Evolutionary conservation across 2,113 vertebrate species (phyloP), one percentile per base, ranked within the genome.

Genomic region (Tonatia bakeri): DNA sequence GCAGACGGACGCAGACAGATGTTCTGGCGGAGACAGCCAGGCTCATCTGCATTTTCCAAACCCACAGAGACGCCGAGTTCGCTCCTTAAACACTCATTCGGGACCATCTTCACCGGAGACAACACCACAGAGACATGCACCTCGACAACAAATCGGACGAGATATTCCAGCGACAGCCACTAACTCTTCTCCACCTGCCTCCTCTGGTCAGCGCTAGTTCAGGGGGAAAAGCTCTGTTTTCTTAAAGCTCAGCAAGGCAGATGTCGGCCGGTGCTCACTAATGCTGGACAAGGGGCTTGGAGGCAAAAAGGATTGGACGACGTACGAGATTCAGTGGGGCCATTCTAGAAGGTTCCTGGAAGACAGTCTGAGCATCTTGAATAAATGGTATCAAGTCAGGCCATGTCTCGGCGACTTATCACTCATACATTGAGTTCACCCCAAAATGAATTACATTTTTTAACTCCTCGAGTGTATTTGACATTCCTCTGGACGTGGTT

Each of bases 81-180:
- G 76, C 73, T 95, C 96, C 90, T 97, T 94, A 97, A 97, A 95
- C 89, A 97, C 96, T 95, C 96, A 96, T 97, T 93, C 45, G 91
- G 91, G 90, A 15, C 94, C 56, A 9, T 95, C 94, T 93, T 95
- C 70, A 24, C 91, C 19, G 31, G 95, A 81, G 94, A 92, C 87
- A 43, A 22, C n/a, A 9, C 72, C 65, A 91, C n/a, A 47, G 90
- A 90, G 87, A 40, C 11, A 26, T 38, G 47, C 10, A 94, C 96
- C 76, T 92, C 3, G 65, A 69, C 82, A 94, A 92, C 91, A 93
- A 90, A 96, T n/a, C 83, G 36, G 33, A 45, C 64, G 76, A 95
- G 85, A 90, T 59, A 90, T 94, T 96, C 47, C 95, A 96, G 97
- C 43, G 84, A 69, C 91, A 90, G 83, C 38, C 75, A 17, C 43